Evolutionary conservation across 2,888 invertebrate species (phyloP).

Genomic region (Chesias legatella): DNA sequence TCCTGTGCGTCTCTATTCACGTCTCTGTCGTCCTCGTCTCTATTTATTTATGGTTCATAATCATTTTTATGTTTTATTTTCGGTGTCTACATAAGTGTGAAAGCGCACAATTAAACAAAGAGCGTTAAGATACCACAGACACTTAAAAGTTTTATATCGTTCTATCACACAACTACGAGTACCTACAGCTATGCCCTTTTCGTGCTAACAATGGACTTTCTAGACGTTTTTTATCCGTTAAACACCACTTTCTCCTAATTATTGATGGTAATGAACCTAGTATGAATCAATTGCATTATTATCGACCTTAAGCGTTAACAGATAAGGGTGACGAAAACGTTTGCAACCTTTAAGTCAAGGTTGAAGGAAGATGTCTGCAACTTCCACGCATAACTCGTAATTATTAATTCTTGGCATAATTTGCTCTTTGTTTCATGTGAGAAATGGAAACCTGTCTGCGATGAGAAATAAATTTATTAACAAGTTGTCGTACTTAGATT

Average conservation of each 20-base stretch:
- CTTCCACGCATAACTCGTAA: conserved; percentile 16
- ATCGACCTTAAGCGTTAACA: conserved; percentile 8
- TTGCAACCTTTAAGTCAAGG: conserved; percentile 25
- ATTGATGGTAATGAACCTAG: conserved; percentile 26
- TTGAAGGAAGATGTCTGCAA: conserved; percentile 20
- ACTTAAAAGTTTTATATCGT: not conserved
- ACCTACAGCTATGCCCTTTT: conserved; percentile 65
- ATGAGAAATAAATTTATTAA: conserved; percentile 15
- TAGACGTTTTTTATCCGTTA: conserved; percentile 44
- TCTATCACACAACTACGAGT: conserved; percentile 1
- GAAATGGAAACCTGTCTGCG: conserved; percentile 22
- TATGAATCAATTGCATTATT: conserved; percentile 14
- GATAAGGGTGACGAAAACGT: conserved; percentile 4
- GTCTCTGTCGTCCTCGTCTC: too few relatives aligned
- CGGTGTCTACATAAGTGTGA: too few relatives aligned
- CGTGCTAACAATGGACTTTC: conserved; percentile 46
- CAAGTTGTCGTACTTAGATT: conserved; percentile 13
- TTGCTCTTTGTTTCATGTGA: conserved; percentile 20
- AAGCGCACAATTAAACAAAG: too few relatives aligned
- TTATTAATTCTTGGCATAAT: conserved; percentile 24
- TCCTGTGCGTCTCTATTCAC: too few relatives aligned
- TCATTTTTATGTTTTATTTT: too few relatives aligned
- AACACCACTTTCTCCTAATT: conserved; percentile 66
- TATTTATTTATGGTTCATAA: too few relatives aligned
- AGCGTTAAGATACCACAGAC: not conserved